Evolutionary conservation across 1,140 invertebrate genomes (phyloP).

Genomic region (Spodoptera litura): DNA sequence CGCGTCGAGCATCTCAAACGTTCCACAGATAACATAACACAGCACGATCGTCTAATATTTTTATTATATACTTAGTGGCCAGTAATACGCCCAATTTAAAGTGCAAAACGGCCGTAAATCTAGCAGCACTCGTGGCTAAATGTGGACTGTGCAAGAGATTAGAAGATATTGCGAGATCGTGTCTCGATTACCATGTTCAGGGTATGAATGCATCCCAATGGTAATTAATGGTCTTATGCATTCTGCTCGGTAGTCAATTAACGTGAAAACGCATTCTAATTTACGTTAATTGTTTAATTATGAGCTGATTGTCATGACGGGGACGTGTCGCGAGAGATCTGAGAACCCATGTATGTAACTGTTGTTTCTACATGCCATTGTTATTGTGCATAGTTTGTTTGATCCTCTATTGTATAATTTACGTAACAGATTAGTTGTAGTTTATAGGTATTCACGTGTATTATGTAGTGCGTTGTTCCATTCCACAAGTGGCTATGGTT

Average conservation of each 20-base stretch:
- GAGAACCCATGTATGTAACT: slow-evolving; percentile 49
- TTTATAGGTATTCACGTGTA: slow-evolving; percentile 4
- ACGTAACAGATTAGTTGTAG: slow-evolving; percentile 28
- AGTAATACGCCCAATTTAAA: slow-evolving; percentile 26
- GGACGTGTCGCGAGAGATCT: slow-evolving; percentile 47
- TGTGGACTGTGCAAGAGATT: slow-evolving; percentile 1
- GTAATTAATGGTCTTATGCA: slow-evolving; percentile 58
- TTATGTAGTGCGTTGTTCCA: neutral
- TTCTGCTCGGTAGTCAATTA: slow-evolving; percentile 57
- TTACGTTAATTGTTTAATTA: slow-evolving; percentile 54
- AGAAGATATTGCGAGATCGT: slow-evolving; percentile 43
- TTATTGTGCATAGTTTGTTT: slow-evolving; percentile 5
- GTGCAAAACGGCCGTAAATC: slow-evolving; percentile 40
- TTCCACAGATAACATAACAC: slow-evolving; percentile 68
- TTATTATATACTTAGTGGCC: slow-evolving; percentile 49
- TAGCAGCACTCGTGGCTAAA: neutral
- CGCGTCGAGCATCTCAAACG: slow-evolving; percentile 68
- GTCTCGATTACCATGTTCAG: slow-evolving; percentile 45
- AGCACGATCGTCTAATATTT: slow-evolving; percentile 65
- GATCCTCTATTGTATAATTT: neutral
- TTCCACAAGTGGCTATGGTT: slow-evolving; percentile 19
- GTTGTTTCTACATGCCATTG: slow-evolving; percentile 33
- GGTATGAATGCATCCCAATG: slow-evolving; percentile 41
- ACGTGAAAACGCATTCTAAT: slow-evolving; percentile 65
- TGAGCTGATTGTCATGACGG: slow-evolving; percentile 60